Conservation (phyloP, 2,888 invertebrate species). For the Zygothrica quintamaculata region DNA sequence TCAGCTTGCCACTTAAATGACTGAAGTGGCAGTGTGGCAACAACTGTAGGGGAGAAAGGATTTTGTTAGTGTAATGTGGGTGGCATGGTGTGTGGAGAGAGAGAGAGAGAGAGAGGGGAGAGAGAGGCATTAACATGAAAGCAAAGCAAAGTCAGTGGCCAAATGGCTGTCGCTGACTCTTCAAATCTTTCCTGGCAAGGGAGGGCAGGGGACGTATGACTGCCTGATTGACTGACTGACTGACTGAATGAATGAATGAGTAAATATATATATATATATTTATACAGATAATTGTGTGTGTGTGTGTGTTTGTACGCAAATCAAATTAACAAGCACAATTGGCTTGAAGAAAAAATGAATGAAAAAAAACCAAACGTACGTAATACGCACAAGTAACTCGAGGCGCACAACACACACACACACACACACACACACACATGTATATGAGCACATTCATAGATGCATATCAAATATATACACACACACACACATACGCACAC, state of each 20-base stretch:
- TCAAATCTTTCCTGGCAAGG: slow-evolving; percentile 10
- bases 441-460: slow-evolving; percentile 21
- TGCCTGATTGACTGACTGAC: too few relatives aligned
- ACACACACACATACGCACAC: slow-evolving; percentile 40
- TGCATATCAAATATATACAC: slow-evolving; percentile 12
- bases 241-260: slow-evolving; percentile 14
- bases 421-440: slow-evolving; percentile 31
- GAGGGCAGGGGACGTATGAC: too few relatives aligned
- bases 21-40: slow-evolving; percentile 7
- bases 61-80: too few relatives aligned
- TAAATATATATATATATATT: slow-evolving; percentile 6
- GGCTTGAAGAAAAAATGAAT: slow-evolving; percentile 60
- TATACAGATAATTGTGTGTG: slow-evolving; percentile 19
- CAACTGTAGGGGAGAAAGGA: slow-evolving; percentile 30
- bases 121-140: slow-evolving; percentile 36
- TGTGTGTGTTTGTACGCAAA: slow-evolving; percentile 58
- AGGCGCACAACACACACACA: slow-evolving; percentile 40
- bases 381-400: slow-evolving; percentile 64
- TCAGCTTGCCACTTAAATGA: slow-evolving; percentile 29
- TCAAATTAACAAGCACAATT: slow-evolving; percentile 81
- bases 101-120: not conserved
- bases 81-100: too few relatives aligned
- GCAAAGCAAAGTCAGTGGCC: slow-evolving; percentile 49
- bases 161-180: slow-evolving; percentile 60
- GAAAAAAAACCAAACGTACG: too few relatives aligned